Evolutionary conservation across 2,113 vertebrate genomes (phyloP), one percentile per base, ranked within the genome.

Genomic region (Myxocyprinus asiaticus): DNA sequence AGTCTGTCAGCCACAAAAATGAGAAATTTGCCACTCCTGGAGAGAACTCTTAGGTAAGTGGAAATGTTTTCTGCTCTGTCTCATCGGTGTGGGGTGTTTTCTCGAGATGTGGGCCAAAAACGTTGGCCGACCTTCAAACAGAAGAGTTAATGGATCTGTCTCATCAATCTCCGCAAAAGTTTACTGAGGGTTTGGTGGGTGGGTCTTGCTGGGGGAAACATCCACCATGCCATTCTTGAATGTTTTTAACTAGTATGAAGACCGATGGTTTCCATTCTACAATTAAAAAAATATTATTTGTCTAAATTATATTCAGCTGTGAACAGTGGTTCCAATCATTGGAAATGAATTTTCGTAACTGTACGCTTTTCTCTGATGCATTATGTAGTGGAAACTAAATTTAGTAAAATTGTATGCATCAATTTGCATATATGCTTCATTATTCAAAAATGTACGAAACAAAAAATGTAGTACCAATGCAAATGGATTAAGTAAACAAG

Each of bases 91-190:
- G 85, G 86, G 83, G 87, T 89, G 84, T 3, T 33, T 33, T 33
- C 22, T 33, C 22, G 22, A 33, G 22, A 33, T 33, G 22, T 33
- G 22, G 22, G 22, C 84, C 88, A 89, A 1, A 33, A 33, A 88
- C 82, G 69, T 85, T 93, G 91, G 88, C 89, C 89, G 90, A 91
- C 91, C 88, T 91, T 92, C 90, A 92, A 69, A 83, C 55, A 48
- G 50, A 58, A 81, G 81, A 90, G 81, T 86, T 88, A 89, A 90
- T 89, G 84, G 81, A 83, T 88, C 87, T 82, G 66, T 86, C 85
- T 89, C 83, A 33, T 33, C 22, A 82, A 58, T 80, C 80, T 84
- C 83, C 88, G 85, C 88, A 50, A 87, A 89, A 88, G 87, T 85
- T 91, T 87, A 92, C 90, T 89, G 83, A 86, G 69, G 85, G 86